Percentiles rank a stretch among this genome's conserved stretches.
These are phyloP conservation scores for Haliclona indistincta DNA, from an alignment of 37 sponge, comb jelly and placozoan species.

Conservation along the genomic window DNA sequence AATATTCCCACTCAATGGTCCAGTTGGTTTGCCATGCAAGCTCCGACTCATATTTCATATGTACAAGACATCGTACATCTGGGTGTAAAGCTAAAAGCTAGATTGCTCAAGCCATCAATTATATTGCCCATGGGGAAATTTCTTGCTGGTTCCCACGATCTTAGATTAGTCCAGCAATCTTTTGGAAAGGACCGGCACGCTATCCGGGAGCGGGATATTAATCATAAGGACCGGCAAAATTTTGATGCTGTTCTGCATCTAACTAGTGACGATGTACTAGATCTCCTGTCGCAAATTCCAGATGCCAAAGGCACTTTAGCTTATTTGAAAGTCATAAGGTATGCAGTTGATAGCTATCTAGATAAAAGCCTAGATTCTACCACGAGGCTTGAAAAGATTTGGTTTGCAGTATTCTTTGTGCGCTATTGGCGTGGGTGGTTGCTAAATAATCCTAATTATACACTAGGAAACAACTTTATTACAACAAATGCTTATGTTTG, in stretches of 20 bases:
- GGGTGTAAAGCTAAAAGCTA: conserved; percentile 35
- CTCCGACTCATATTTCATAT: conserved; percentile 17
- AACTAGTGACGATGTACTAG: background rate
- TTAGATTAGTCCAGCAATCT: background rate
- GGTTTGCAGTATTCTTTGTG: conserved; percentile 45
- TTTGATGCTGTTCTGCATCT: conserved; percentile 18
- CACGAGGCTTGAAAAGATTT: too few species aligned
- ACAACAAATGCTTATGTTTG: too few species aligned
- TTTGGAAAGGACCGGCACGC: conserved; percentile 20
- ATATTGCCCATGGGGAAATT: conserved; percentile 19
- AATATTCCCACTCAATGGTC: conserved; percentile 17
- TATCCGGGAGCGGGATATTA: conserved; percentile 28
- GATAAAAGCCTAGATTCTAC: too few species aligned
- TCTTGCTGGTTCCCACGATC: conserved; percentile 4
- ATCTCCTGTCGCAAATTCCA: background rate
- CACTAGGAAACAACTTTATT: too few species aligned
- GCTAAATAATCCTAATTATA: too few species aligned
- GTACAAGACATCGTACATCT: conserved; percentile 36
- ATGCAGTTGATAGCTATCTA: too few species aligned
- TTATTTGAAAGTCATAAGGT: too few species aligned
- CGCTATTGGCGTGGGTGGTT: conserved; percentile 55
- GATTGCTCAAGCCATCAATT: conserved; percentile 26
- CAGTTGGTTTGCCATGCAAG: conserved; percentile 2
- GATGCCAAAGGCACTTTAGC: conserved; percentile 2
- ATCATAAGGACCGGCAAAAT: conserved; percentile 34